Evolutionary conservation across 2,888 invertebrate species (phyloP).

Genomic region (Baronia brevicornis): DNA sequence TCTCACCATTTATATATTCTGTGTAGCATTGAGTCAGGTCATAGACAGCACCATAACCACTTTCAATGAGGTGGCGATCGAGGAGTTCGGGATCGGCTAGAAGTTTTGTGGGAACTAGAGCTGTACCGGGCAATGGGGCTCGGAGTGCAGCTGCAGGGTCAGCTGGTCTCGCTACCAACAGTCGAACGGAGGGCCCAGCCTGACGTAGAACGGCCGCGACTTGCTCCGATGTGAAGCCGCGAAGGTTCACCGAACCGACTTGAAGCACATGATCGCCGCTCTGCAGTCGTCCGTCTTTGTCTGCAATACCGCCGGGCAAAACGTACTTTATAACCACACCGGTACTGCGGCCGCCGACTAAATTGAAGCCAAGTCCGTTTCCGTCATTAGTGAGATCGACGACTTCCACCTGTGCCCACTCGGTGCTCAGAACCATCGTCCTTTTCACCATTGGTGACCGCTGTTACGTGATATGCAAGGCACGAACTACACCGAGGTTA

Average conservation of each 20-base stretch:
- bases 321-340: conserved; percentile 99
- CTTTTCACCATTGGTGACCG: conserved; percentile 65
- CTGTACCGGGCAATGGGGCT: conserved; percentile 85
- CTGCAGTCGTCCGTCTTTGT: conserved; percentile 94
- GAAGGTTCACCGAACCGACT: conserved; percentile 94
- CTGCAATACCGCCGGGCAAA: conserved; percentile 96
- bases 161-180: conserved; percentile 94
- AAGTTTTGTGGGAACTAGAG: conserved; percentile 94
- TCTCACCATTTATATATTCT: conserved; percentile 53
- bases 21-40: conserved; percentile 60
- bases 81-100: conserved; percentile 93
- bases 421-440: conserved; percentile 93
- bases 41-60: conserved; percentile 79
- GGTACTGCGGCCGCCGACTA: conserved; percentile 97
- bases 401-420: conserved; percentile 99
- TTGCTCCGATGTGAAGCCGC: conserved; percentile 97
- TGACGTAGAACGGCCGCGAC: conserved; percentile 83
- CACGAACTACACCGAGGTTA: conserved; percentile 53
- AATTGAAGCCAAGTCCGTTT: conserved; percentile 97
- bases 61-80: conserved; percentile 88
- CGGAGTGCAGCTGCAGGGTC: conserved; percentile 90
- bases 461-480: conserved; percentile 60
- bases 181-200: conserved; percentile 87
- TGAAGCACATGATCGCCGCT: conserved; percentile 99
- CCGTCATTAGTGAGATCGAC: conserved; percentile 98